Evolutionary conservation across 2,888 invertebrate species (phyloP), one percentile per base, ranked within the genome.

Genomic region (Tenthredo distinguenda): DNA sequence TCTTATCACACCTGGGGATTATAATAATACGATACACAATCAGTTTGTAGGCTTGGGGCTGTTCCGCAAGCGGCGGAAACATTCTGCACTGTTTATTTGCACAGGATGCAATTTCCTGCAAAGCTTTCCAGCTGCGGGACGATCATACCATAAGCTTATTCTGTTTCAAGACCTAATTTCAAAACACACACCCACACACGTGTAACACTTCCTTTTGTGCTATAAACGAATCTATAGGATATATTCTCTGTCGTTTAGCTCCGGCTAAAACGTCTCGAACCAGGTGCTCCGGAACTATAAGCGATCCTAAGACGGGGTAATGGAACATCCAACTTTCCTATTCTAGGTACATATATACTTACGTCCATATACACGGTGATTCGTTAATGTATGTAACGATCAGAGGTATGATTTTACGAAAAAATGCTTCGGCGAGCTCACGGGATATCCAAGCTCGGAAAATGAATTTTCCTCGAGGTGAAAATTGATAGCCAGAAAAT

Each of bases 301-400:
- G 77, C 77, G 55, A 77, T 77, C 55, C 77, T 77, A 18, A 77
- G 77, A 77, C 77, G 77, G 34, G 77, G 77, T 77, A 77, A 77
- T 77, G 77, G 77, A 55, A 77, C 77, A 77, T 77, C 77, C 77
- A 50, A 55, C 55, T 77, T 34, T 40, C n/a, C 77, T 34, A 31
- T 77, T 50, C 34, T 31, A 34, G 37, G 40, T 43, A n/a, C 18
- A n/a, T 47, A 15, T 72, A 40, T 21, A 34, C 77, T 50, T 31
- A 31, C 2, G 3, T 76, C 47, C 2, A 47, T 47, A 26, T 15
- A 76, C 74, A 43, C 34, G 74, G 76, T 76, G 76, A 18, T n/a
- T 6, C 40, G 9, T 40, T 21, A 21, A 26, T 65, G 21, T 12
- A 26, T 7, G 6, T 21, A 55, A 55, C 18, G n/a, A 55, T 55